Evolutionary conservation across 2,797 vertebrate genomes (phyloP), one percentile per base, ranked within the genome.

Genomic region (Lacerta agilis): DNA sequence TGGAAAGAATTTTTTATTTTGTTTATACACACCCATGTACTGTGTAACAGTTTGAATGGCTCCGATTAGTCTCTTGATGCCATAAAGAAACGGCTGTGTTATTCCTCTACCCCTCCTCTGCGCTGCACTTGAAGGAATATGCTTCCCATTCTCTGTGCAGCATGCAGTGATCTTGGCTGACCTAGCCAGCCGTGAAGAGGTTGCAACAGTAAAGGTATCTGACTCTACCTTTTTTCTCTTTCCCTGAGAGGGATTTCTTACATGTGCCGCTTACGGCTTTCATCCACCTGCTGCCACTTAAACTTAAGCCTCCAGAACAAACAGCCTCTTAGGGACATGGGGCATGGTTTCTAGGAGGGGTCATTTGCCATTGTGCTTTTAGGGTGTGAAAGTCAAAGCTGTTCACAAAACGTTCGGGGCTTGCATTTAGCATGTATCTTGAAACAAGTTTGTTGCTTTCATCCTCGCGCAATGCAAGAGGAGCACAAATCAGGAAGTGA

Each of bases 121-220:
- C 27, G 58, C 25, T 36, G 43, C 58, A 27, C n/a, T 72, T 33
- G 38, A 80, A 72, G 71, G 29, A 20, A 49, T 73, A 23, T 71
- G 43, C 25, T 71, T 88, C 38, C 41, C 29, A 10, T 64, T 85
- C 67, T 64, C 20, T 36, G 76, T 73, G 17, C 33, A 33, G 69
- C 73, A 27, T 43, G 18, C 36, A 79, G 5, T 73, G 67, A 85
- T 69, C 69, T 88, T 85, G 77, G 33, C 69, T 85, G 83, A 72
- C 64, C 83, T 75, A 85, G 49, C 61, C 10, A 36, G 49, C 76
- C 67, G 55, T 75, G 77, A 85, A 64, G 77, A 49, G 55, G 38
- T 6, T 81, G 87, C 55, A 81, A 58, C 55, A 75, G 67, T 73
- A 45, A 75, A 55, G 69, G 72, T 36, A 85, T 49, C 61, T 85